Conservation (phyloP, 1,140 invertebrate species). For the Diorhabda elongata region DNA sequence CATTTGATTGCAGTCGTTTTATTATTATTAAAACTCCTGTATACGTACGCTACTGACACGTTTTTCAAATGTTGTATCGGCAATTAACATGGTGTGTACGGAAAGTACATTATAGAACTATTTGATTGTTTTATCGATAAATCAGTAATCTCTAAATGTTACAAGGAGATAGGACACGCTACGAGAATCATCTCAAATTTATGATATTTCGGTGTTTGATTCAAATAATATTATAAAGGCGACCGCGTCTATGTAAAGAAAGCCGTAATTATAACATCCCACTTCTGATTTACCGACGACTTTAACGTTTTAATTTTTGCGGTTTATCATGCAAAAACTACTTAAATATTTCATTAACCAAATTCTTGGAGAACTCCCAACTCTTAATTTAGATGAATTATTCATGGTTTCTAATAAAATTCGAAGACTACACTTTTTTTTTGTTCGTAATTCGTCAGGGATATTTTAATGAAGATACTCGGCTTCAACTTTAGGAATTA, state of each 20-base stretch:
- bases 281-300: slow-evolving; percentile 17
- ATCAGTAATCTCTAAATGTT: slow-evolving; percentile 4
- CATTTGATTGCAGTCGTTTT: too few relatives aligned
- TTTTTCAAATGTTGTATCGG: slow-evolving; percentile 14
- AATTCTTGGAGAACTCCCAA: slow-evolving; percentile 28
- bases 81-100: slow-evolving; percentile 13
- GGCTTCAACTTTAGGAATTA: background rate
- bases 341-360: slow-evolving; percentile 36
- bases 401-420: slow-evolving; percentile 30
- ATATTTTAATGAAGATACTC: slow-evolving; percentile 27
- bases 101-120: slow-evolving; percentile 10
- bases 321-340: slow-evolving; percentile 26
- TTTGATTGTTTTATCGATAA: slow-evolving; percentile 16
- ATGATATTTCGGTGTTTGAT: background rate
- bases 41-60: background rate
- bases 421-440: slow-evolving; percentile 24
- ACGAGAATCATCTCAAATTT: background rate
- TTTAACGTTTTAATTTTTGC: slow-evolving; percentile 27
- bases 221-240: background rate
- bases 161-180: background rate
- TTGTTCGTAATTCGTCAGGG: slow-evolving; percentile 15
- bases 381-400: slow-evolving; percentile 31
- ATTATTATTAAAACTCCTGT: too few relatives aligned
- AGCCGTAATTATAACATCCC: background rate
- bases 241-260: background rate